phyloP scores from a whole-genome alignment of 37 sponge, comb jelly and placozoan genomes.

The Halisarca cf. caerulea region DNA sequence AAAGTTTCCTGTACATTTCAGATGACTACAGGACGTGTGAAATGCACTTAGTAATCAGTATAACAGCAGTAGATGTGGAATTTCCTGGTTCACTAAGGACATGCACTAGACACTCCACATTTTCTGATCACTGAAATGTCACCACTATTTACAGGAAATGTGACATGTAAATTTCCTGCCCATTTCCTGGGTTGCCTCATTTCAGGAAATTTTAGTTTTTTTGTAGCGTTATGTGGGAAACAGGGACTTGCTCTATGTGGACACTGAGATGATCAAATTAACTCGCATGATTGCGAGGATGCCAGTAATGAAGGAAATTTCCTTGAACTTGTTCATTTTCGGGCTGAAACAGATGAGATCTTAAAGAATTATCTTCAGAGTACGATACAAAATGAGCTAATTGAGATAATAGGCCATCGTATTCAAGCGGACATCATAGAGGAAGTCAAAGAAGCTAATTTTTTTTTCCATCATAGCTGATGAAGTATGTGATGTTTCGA shows the following conservation, averaged over 20 bases:
- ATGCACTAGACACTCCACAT: too few species aligned
- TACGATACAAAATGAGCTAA: constrained; percentile 15
- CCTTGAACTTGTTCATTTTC: constrained; percentile 2
- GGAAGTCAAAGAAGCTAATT: constrained; percentile 39
- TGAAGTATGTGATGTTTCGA: constrained; percentile 55
- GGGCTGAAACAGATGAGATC: constrained; percentile 2
- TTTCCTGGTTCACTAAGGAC: too few species aligned
- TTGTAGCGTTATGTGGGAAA: constrained; percentile 58
- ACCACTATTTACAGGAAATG: too few species aligned
- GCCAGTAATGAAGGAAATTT: constrained; percentile 21
- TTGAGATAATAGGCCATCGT: background rate
- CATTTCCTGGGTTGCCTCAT: too few species aligned
- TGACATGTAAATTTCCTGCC: too few species aligned
- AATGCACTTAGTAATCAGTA: too few species aligned
- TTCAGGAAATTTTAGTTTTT: too few species aligned
- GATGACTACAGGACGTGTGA: too few species aligned
- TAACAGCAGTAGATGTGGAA: too few species aligned
- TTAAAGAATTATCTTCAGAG: background rate
- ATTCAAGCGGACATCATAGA: constrained; percentile 8
- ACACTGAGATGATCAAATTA: constrained; percentile 51
- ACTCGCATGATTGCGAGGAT: constrained; percentile 29
- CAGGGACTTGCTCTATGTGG: constrained; percentile 48
- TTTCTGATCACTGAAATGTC: too few species aligned
- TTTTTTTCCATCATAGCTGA: constrained; percentile 68
- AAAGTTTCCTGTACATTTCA: too few species aligned